Percentiles rank a stretch among this genome's conserved stretches.
phyloP scores from a whole-genome alignment of 1,140 invertebrate genomes.

The Drosophila serrata region DNA sequence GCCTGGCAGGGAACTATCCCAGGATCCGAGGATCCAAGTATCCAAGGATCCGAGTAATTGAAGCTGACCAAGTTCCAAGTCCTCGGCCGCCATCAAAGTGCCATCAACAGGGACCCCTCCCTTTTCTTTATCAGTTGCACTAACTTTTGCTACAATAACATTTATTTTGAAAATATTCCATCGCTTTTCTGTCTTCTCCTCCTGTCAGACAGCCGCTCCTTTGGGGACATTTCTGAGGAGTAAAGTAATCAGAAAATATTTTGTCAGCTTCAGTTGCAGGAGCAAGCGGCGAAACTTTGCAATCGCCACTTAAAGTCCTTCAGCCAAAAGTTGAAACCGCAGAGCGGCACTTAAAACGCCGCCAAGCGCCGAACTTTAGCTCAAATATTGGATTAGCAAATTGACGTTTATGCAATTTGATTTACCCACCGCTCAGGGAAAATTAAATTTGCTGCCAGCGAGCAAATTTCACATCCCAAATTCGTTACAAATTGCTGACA shows the following conservation, averaged over 20 bases:
- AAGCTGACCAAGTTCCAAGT: slow-evolving; percentile 31
- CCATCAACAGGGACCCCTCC: slow-evolving; percentile 65
- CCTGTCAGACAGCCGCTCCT: slow-evolving; percentile 11
- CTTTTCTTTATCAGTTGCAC: slow-evolving; percentile 64
- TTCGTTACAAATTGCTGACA: slow-evolving; percentile 79
- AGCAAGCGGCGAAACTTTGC: slow-evolving; percentile 25
- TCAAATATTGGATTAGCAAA: slow-evolving; percentile 66
- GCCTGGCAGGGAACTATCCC: slow-evolving; percentile 17
- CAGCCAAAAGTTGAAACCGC: slow-evolving; percentile 43
- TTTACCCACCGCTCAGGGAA: slow-evolving; percentile 64
- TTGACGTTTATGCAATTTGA: slow-evolving; percentile 83
- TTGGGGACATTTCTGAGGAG: slow-evolving; percentile 47
- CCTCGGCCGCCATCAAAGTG: slow-evolving; percentile 60
- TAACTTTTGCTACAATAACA: slow-evolving; percentile 79
- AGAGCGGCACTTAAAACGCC: slow-evolving; percentile 40
- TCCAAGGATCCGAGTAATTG: slow-evolving; percentile 30
- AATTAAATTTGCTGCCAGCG: slow-evolving; percentile 66
- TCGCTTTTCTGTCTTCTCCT: neutral
- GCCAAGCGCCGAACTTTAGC: slow-evolving; percentile 4
- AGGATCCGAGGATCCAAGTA: neutral
- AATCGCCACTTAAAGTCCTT: slow-evolving; percentile 52
- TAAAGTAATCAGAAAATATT: slow-evolving; percentile 82
- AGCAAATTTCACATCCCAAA: slow-evolving; percentile 71
- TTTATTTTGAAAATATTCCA: slow-evolving; percentile 75
- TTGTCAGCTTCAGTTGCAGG: slow-evolving; percentile 67